Evolutionary conservation across 2,113 vertebrate species (phyloP).

Genomic region (Apteryx owenii): DNA sequence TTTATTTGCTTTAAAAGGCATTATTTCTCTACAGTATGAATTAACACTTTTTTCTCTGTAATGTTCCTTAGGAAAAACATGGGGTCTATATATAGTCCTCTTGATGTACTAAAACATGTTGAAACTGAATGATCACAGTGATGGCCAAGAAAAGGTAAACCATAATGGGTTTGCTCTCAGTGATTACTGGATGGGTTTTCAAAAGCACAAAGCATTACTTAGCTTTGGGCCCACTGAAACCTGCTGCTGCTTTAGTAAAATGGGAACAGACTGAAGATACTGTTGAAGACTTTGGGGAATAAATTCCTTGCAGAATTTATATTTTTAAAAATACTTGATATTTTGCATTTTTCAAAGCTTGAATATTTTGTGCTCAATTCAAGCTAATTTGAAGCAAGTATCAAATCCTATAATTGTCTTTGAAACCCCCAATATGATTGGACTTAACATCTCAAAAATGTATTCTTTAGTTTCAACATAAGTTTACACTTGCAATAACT

Average conservation of each 20-base stretch:
- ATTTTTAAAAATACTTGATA: background rate
- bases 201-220: background rate
- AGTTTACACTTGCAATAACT: background rate
- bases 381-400: background rate
- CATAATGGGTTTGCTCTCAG: background rate
- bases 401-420: background rate
- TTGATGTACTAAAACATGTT: background rate
- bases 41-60: background rate
- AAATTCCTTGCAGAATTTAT: background rate
- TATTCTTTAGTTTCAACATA: background rate
- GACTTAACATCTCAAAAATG: background rate
- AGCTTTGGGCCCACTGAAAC: background rate
- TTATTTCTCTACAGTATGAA: background rate
- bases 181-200: background rate
- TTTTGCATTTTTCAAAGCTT: background rate
- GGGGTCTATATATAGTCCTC: background rate
- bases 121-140: background rate
- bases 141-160: background rate
- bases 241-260: background rate
- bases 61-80: background rate
- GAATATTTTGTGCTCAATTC: background rate
- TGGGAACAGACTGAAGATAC: background rate
- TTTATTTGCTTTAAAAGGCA: background rate
- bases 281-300: background rate
- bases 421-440: background rate